A percentile compares a stretch with the other conserved stretches of the same genome.
phyloP scores from a whole-genome alignment of 2,113 vertebrate species.

The Dendropsophus ebraccatus region DNA sequence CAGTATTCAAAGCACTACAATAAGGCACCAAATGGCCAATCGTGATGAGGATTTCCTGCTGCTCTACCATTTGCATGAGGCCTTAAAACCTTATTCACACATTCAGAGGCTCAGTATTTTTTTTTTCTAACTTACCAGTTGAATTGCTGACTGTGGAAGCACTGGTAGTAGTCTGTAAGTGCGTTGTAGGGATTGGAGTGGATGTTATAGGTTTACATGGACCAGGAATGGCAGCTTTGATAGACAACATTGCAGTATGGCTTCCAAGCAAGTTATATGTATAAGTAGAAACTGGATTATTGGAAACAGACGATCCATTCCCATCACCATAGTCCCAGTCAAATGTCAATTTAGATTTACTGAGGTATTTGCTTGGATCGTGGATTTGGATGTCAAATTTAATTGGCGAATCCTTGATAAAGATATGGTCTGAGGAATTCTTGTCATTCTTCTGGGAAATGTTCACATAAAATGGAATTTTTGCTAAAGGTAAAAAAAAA shows the following conservation, averaged over 20 bases:
- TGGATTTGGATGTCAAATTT: conserved; percentile 83
- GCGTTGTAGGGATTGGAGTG: conserved; percentile 63
- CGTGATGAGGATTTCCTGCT: too few relatives aligned
- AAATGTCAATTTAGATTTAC: conserved; percentile 80
- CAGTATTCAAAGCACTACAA: too few relatives aligned
- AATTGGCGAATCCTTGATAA: conserved; percentile 83
- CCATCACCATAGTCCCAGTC: conserved; percentile 91
- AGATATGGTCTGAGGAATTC: conserved; percentile 82
- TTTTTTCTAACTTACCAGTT: too few relatives aligned
- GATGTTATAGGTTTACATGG: conserved; percentile 77
- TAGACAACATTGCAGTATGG: conserved; percentile 81
- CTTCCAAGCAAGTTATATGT: conserved; percentile 79
- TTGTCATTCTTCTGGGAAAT: conserved; percentile 86
- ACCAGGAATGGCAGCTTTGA: conserved; percentile 81
- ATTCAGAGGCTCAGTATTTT: too few relatives aligned
- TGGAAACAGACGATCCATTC: conserved; percentile 82
- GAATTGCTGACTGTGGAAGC: too few relatives aligned
- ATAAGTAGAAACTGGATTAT: conserved; percentile 76
- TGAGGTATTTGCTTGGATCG: conserved; percentile 90
- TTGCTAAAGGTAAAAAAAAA: conserved; percentile 73
- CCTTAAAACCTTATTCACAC: too few relatives aligned
- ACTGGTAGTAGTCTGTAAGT: neutral
- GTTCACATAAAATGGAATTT: conserved; percentile 84
- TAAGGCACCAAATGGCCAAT: too few relatives aligned
- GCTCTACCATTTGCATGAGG: too few relatives aligned